These are phyloP conservation scores for Ranitomeya variabilis DNA, from an alignment of 2,113 vertebrate species.

Conservation along the genomic window DNA sequence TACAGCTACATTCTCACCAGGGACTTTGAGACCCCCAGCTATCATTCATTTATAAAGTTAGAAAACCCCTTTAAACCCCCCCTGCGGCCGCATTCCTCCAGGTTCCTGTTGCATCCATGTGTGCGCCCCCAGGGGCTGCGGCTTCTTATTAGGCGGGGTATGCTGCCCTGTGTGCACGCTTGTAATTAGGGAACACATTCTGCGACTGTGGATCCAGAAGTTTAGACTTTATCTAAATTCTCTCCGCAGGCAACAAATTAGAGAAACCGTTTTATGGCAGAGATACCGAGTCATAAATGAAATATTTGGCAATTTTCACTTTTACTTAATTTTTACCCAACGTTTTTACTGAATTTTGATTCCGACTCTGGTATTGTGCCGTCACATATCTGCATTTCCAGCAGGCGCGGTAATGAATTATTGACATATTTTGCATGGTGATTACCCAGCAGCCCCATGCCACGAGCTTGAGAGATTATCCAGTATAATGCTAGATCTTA, in stretches of 20 bases:
- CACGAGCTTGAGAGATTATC: constrained; percentile 42
- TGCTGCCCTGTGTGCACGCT: not conserved
- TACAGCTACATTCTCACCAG: too few relatives aligned
- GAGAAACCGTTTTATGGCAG: not conserved
- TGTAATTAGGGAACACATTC: not conserved
- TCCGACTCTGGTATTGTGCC: not conserved
- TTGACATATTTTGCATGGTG: constrained; percentile 46
- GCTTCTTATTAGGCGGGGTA: not conserved
- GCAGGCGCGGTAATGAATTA: constrained; percentile 35
- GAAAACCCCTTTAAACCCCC: not conserved
- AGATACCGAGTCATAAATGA: not conserved
- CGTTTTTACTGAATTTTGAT: not conserved
- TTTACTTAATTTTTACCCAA: constrained; percentile 27
- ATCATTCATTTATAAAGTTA: too few relatives aligned
- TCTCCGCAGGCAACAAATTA: not conserved
- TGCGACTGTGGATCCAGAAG: not conserved
- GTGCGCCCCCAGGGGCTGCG: not conserved
- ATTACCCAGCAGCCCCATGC: constrained; percentile 47
- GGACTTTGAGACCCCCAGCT: too few relatives aligned
- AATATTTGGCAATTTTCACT: not conserved
- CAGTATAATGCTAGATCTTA: constrained; percentile 38
- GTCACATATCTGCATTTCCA: constrained; percentile 1
- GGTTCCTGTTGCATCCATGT: not conserved
- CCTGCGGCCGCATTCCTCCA: not conserved
- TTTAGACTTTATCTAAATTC: constrained; percentile 1